Evolutionary conservation across 2,888 invertebrate genomes (phyloP).

Genomic region (Cyclophora albipunctata): DNA sequence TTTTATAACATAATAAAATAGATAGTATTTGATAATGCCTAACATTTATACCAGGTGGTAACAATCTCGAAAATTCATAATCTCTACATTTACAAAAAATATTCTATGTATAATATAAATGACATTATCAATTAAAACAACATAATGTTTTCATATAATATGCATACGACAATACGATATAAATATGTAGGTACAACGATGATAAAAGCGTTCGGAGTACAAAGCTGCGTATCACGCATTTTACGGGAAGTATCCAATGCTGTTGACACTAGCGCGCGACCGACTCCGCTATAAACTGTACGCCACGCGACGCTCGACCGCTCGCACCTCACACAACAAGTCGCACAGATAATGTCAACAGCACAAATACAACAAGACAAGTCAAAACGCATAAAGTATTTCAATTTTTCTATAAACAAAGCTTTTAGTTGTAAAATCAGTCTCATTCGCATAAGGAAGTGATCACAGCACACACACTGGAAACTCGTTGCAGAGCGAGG

Average conservation of each 20-base stretch:
- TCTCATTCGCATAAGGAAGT: conserved; percentile 76
- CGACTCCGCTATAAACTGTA: neutral
- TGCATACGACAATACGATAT: conserved; percentile 42
- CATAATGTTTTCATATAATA: conserved; percentile 26
- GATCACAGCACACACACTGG: conserved; percentile 74
- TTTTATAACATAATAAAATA: conserved; percentile 41
- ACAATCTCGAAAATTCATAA: conserved; percentile 69
- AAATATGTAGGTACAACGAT: conserved; percentile 41
- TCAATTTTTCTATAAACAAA: conserved; percentile 59
- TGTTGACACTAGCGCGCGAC: conserved; percentile 1
- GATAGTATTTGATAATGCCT: conserved; percentile 44
- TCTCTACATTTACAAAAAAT: conserved; percentile 67
- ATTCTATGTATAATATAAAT: conserved; percentile 55
- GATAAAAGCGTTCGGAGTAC: conserved; percentile 48
- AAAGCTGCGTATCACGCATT: conserved; percentile 37
- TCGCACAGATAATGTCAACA: conserved; percentile 10
- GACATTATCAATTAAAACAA: conserved; percentile 60
- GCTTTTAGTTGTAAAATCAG: conserved; percentile 72
- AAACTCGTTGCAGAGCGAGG: conserved; percentile 68
- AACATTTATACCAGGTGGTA: conserved; percentile 64
- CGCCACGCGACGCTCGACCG: conserved; percentile 4
- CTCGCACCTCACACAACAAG: neutral
- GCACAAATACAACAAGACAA: conserved; percentile 22
- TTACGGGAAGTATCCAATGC: conserved; percentile 15
- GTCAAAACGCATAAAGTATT: conserved; percentile 36